Base-by-base conservation (phyloP, 2,888 invertebrate species). In the Unio pictorum region DNA sequence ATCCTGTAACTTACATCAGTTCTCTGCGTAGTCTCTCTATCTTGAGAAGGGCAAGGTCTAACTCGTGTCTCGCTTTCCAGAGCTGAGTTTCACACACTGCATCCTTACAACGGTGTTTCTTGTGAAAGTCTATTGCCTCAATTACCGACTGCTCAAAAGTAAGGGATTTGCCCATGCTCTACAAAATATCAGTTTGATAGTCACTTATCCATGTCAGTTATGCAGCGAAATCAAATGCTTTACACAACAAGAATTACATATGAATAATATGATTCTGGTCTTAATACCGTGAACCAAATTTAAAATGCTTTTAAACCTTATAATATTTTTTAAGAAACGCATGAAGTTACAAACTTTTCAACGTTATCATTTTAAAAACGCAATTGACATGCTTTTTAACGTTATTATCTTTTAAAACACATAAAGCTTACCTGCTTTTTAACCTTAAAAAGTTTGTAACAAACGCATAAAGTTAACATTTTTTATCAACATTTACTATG, bases 21-120 rank as follows among this genome's bases (percentile, higher is more conserved):
- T 95, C 94, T 88, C 95, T 95, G 87, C 96, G 95, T 85, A 97
- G 91, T 89, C 96, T 95, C 73, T 95, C 93, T 84, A 96, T 95
- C 84, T 95, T 93, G 84, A 96, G 92, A 82, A 94, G 92, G 2
- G 96, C 95, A 90, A 96, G 93, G 89, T 96, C 96, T 82, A 97
- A 92, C 88, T 97, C 96, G 88, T 96, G 95, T 83, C 95, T 95
- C 66, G 95, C 95, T 88, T 96, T 96, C 96, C 96, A 96, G 76
- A 96, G 76, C 69, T 89, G 88, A 3, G 88, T 87, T 71, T 90
- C 89, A 78, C 90, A 90, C 15, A 89, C 74, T 17, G 89, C 94
- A 90, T 95, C 95, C 72, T 93, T 93, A 89, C 95, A 94, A 72
- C 94, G 92, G 88, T 95, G 94, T 83, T 94, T 93, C 81, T 93